phyloP scores from a whole-genome alignment of 2,888 invertebrate genomes.

The Rhingia rostrata region DNA sequence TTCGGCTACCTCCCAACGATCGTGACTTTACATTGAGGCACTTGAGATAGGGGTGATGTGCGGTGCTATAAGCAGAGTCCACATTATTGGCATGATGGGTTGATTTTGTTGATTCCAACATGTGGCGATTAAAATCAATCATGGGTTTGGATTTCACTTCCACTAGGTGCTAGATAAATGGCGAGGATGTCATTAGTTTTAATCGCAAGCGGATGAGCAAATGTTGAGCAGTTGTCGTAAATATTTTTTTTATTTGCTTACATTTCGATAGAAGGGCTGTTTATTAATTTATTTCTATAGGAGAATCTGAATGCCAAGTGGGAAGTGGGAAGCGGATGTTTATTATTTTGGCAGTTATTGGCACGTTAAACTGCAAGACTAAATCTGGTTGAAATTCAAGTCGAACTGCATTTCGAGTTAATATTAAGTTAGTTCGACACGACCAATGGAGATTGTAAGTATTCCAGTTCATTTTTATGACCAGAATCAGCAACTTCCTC shows the following conservation, averaged over 20 bases:
- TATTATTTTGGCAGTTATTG: too few species aligned
- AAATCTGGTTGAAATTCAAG: too few species aligned
- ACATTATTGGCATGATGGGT: constrained; percentile 30
- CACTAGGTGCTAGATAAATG: constrained; percentile 3
- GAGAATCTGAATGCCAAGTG: neutral
- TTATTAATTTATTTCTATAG: constrained; percentile 11
- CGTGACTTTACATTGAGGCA: constrained; percentile 23
- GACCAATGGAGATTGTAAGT: too few species aligned
- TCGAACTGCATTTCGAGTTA: too few species aligned
- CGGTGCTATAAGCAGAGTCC: constrained; percentile 33
- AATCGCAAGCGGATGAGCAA: constrained; percentile 59
- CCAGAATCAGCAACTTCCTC: too few species aligned
- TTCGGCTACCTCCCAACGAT: constrained; percentile 14
- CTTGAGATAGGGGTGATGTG: constrained; percentile 41
- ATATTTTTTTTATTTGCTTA: neutral
- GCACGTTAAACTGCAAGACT: too few species aligned
- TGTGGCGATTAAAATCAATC: constrained; percentile 61
- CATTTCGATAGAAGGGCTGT: neutral
- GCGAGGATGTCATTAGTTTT: constrained; percentile 42
- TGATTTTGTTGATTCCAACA: constrained; percentile 35
- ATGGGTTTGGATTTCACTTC: constrained; percentile 47
- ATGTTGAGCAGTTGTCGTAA: constrained; percentile 17
- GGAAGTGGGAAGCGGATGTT: neutral
- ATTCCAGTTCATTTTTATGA: too few species aligned
- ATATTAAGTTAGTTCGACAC: too few species aligned